A percentile compares a stretch with the other conserved stretches of the same genome.
Conservation (phyloP, 2,888 invertebrate genomes). For the Sarcophaga rosellei region DNA sequence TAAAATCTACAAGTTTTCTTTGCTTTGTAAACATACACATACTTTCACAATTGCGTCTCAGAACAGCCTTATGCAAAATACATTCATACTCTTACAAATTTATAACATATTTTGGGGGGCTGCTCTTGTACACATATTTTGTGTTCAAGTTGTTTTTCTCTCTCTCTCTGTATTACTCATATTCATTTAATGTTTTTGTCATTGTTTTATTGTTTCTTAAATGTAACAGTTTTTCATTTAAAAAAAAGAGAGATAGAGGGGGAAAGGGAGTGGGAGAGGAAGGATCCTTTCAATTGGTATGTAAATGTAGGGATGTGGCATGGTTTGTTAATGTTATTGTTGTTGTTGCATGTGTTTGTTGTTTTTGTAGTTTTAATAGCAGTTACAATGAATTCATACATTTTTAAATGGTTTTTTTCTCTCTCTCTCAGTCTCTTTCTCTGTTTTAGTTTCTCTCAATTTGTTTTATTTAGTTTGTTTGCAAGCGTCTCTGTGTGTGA, state of each 20-base stretch:
- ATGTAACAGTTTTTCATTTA: not conserved
- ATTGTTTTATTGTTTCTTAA: slow-evolving; percentile 57
- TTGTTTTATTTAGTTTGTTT: not conserved
- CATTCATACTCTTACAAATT: not conserved
- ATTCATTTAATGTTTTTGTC: slow-evolving; percentile 49
- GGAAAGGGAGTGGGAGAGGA: too few species aligned
- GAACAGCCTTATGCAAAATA: too few species aligned
- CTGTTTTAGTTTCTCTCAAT: not conserved
- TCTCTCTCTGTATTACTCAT: not conserved
- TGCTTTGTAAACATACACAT: too few species aligned
- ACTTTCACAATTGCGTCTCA: too few species aligned
- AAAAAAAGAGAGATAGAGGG: not conserved
- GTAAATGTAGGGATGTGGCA: not conserved
- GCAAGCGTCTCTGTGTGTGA: not conserved
- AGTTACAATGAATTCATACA: slow-evolving; percentile 38
- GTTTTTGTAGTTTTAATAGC: slow-evolving; percentile 34
- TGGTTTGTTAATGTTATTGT: slow-evolving; percentile 14
- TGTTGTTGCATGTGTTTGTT: not conserved
- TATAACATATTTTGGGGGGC: not conserved
- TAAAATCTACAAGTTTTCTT: too few species aligned
- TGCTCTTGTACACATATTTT: not conserved
- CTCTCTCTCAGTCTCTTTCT: not conserved
- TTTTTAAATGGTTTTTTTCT: slow-evolving; percentile 36
- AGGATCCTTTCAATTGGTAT: not conserved
- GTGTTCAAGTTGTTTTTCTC: not conserved